phyloP scores from a whole-genome alignment of 1,140 invertebrate genomes.

The Hylaeus volcanicus region DNA sequence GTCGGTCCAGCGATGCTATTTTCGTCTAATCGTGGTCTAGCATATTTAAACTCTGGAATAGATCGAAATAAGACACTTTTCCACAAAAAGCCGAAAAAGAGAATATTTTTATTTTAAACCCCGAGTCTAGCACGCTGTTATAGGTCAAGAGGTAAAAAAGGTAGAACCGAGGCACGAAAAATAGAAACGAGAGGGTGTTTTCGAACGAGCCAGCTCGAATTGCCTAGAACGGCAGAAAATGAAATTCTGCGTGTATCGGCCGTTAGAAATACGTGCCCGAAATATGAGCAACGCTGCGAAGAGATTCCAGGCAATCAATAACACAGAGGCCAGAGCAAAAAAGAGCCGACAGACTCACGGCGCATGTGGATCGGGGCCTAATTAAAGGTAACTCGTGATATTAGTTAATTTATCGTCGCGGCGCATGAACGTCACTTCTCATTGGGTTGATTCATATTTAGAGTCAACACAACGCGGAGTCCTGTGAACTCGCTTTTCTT shows the following conservation, averaged over 20 bases:
- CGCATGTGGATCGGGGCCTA: conserved; percentile 41
- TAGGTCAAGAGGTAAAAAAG: too few relatives aligned
- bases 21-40: too few relatives aligned
- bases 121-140: too few relatives aligned
- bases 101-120: too few relatives aligned
- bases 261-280: neutral
- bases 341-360: neutral
- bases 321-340: neutral
- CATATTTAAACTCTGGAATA: too few relatives aligned
- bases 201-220: neutral
- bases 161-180: neutral
- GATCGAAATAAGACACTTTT: too few relatives aligned
- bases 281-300: neutral
- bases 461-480: conserved; percentile 27
- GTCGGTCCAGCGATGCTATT: too few relatives aligned
- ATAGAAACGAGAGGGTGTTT: neutral
- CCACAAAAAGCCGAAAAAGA: too few relatives aligned
- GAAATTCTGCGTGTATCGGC: neutral
- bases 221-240: neutral
- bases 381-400: conserved; percentile 62
- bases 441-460: conserved; percentile 46
- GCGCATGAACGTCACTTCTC: conserved; percentile 57
- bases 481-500: conserved; percentile 22
- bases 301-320: conserved; percentile 26
- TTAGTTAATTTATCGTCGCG: conserved; percentile 61